Evolutionary conservation across 2,797 vertebrate genomes (phyloP), one percentile per base, ranked within the genome.

Genomic region (Acropternis orthonyx): DNA sequence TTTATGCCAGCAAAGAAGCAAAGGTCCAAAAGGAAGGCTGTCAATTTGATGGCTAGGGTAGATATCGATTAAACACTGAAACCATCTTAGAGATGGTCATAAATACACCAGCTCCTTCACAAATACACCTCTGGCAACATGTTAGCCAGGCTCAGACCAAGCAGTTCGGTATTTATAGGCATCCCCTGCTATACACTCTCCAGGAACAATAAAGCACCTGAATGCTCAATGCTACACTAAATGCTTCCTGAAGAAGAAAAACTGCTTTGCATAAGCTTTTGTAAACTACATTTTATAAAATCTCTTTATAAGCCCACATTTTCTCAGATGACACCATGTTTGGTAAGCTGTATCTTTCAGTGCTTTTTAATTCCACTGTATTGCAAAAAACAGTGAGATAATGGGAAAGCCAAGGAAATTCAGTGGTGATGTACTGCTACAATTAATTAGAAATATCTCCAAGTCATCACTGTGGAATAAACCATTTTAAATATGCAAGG

Each of bases 391-490:
- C n/a, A 62, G n/a, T 3, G 44, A 84, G 54, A 91, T 73, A 92
- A 84, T 7, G 20, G 82, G 36, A 89, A 89, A 91, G 32, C 43
- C 74, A 71, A 82, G 68, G 55, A 91, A 92, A 92, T 37, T 44
- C 63, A 71, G 39, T 4, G 1, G 59, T 92, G 84, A 89, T 82
- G 75, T 72, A 84, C 62, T 66, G 74, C 71, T 32, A 41, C 44
- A 89, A 78, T 89, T 89, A 87, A 77, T 93, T 83, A 91, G 78
- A 89, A 94, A 82, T 79, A 93, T 63, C 78, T 92, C 59, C 56
- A 82, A 92, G 78, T 54, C 77, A 89, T 89, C 89, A 59, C 9
- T 43, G 52, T 55, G 27, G 44, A 52, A 68, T 83, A 90, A 76
- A 91, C 21, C 46, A 43, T 49, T 91, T 79, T 49, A 55, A 91